Conservation (phyloP, 1,140 invertebrate species). For the Aphaenogaster ashmeadi region DNA sequence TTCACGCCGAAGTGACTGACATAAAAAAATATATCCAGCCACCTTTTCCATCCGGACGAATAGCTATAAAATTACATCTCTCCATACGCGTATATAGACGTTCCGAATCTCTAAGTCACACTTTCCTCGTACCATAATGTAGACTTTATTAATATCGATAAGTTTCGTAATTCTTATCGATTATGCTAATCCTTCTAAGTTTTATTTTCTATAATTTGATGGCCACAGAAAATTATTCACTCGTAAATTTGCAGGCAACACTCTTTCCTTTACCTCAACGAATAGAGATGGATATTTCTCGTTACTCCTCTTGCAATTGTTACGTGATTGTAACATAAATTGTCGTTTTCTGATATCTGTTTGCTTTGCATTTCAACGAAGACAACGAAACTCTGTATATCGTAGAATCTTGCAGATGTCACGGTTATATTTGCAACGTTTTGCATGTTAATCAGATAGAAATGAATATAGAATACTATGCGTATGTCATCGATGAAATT, state of each 20-base stretch:
- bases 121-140: neutral
- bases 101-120: constrained; percentile 49
- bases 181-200: constrained; percentile 3
- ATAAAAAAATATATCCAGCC: constrained; percentile 60
- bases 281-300: neutral
- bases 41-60: constrained; percentile 18
- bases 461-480: neutral
- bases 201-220: constrained; percentile 16
- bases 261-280: neutral
- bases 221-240: constrained; percentile 12
- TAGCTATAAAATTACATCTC: constrained; percentile 57
- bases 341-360: neutral
- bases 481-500: neutral
- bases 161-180: constrained; percentile 3
- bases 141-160: neutral
- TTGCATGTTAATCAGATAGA: neutral
- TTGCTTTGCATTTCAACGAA: constrained; percentile 37
- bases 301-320: neutral
- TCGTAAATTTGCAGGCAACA: neutral
- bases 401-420: constrained; percentile 29
- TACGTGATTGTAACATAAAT: constrained; percentile 22
- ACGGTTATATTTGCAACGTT: neutral
- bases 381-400: constrained; percentile 12
- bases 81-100: constrained; percentile 11
- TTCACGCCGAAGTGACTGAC: constrained; percentile 40